Percentiles rank a stretch among this genome's conserved stretches.
These are phyloP conservation scores for Saguinus imperator DNA, from an alignment of 2,113 vertebrate genomes.

Conservation along the genomic window DNA sequence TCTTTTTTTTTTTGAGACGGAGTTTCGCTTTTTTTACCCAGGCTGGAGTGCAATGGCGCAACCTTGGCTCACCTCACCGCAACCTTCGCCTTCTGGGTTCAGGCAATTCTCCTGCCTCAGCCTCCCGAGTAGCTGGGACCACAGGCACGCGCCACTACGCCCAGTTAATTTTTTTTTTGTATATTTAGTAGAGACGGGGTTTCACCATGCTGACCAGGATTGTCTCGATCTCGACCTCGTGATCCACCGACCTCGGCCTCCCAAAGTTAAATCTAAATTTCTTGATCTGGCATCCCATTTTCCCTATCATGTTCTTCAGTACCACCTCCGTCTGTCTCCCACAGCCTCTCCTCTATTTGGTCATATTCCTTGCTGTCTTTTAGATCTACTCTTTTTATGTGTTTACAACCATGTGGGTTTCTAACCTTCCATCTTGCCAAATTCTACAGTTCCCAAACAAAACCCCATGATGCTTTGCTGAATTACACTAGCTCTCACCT, in stretches of 20 bases:
- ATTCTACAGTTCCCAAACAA: background rate
- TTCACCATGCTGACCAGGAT: too few species aligned
- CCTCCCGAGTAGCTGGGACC: too few species aligned
- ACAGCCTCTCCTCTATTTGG: background rate
- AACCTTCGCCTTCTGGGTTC: too few species aligned
- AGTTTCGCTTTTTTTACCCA: too few species aligned
- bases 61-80: too few species aligned
- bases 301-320: background rate
- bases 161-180: too few species aligned
- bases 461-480: background rate
- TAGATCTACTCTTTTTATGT: background rate
- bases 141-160: too few species aligned
- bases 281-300: background rate
- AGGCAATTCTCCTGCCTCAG: too few species aligned
- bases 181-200: too few species aligned
- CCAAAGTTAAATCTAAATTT: background rate
- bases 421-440: background rate
- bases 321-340: background rate
- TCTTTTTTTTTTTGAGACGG: too few species aligned
- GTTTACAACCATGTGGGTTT: background rate
- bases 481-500: background rate
- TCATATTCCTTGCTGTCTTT: background rate
- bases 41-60: too few species aligned
- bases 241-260: background rate
- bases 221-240: too few species aligned